Evolutionary conservation across 2,113 vertebrate species (phyloP), one percentile per base, ranked within the genome.

Genomic region (Prinia subflava): DNA sequence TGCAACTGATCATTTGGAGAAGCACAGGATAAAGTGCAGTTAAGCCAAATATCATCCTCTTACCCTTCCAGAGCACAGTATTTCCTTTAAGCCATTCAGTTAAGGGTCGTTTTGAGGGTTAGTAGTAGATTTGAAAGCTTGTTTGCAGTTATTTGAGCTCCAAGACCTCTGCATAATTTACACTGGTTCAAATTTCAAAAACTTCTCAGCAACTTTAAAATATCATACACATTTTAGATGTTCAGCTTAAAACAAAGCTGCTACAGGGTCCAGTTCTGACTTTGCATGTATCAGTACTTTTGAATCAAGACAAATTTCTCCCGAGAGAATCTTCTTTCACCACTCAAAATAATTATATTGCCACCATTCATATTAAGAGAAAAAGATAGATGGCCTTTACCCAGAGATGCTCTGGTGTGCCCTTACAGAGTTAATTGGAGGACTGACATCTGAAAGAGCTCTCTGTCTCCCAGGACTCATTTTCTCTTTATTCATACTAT

Each of bases 1-100:
- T 91, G 87, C 80, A 97, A 67, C 79, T 73, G 96, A 79, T 97
- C 91, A 89, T 96, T 97, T 94, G 89, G 63, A 97, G 70, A 97
- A 93, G 78, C 86, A 94, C 87, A 78, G 96, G 78, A 96, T 87
- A 92, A 96, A 95, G 53, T 86, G 59, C 71, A 85, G 73, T 92
- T 93, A 92, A 95, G 73, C 39, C 92, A 94, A 91, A 55, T 71
- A 69, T 83, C 86, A 84, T 63, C 76, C 65, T 90, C 82, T 70
- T 70, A 60, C 37, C 24, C 69, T 87, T 69, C 28, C 33, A 70
- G 69, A 75, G 55, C 69, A 53, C 25, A 77, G 65, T 44, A 79
- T 88, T 95, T 81, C 28, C 63, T 88, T 81, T 86, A 75, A 91
- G 44, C 59, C 21, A 24, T 82, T 90, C 68, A 89, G 47, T 71